Base-by-base conservation (phyloP, 2,888 invertebrate species). In the Itoplectis maculator region DNA sequence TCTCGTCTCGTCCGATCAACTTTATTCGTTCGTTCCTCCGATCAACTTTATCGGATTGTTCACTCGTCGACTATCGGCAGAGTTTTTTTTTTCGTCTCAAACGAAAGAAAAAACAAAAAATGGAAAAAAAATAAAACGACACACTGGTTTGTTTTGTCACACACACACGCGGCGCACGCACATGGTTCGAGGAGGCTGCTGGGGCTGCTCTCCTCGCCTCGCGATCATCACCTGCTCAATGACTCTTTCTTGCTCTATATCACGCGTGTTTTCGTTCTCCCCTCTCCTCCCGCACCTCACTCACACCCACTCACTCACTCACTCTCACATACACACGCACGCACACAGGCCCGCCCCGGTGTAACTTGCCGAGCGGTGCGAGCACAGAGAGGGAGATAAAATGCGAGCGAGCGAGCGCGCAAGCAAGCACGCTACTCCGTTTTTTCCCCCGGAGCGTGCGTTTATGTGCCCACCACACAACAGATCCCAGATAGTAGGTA, bases 221-320 rank as follows among this genome's bases (percentile, higher is more conserved):
- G 74, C 23, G 35, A 65, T 73, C 42, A 78, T 65, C 74, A 78
- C 63, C 69, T 49, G 40, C 23, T 47, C 59, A 7, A 8, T 59
- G 35, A 35, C 35, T 56, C 15, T 37, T 18, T 61, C 18, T n/a
- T 9, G 65, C 37, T 78, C 18, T 61, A 51, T 61, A 70, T 72
- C 66, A 70, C 78, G 79, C 79, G 82, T 78, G 82, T 82, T 82
- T 74, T 74, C 56, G 70, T 78, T 72, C 65, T 3, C 29, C 29
- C 2, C 29, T 5, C 45, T 45, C 45, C 45, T 45, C 45, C 2
- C 9, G 7, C 45, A 45, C 45, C 45, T 5, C n/a, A 9, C 4
- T 7, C 20, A 13, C 20, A 29, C 18, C 2, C 18, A 23, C n/a
- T n/a, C n/a, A n/a, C n/a, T n/a, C n/a, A n/a, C n/a, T n/a, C n/a